Conservation (phyloP, 2,888 invertebrate species). For the Dryococelus australis region DNA sequence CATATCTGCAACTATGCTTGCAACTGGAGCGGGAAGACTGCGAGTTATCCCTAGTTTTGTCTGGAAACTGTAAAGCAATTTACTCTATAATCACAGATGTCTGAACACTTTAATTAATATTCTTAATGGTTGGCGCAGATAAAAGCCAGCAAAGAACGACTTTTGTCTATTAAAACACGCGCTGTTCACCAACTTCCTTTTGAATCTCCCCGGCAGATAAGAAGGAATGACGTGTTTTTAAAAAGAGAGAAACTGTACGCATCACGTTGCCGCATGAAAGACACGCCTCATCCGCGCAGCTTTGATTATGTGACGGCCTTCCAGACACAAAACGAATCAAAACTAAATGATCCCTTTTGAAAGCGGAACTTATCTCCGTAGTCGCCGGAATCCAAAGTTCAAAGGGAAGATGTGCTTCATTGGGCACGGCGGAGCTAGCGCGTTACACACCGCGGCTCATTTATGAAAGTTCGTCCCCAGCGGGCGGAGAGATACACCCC, state of each 20-base stretch:
- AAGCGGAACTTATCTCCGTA: constrained; percentile 1
- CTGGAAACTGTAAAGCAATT: not conserved
- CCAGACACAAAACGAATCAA: constrained; percentile 12
- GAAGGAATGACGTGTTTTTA: constrained; percentile 3
- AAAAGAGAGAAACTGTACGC: not conserved
- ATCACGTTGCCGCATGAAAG: not conserved
- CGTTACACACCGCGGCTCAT: not conserved
- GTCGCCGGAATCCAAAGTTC: constrained; percentile 16
- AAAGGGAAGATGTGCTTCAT: not conserved
- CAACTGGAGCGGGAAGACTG: not conserved
- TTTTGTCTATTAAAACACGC: not conserved
- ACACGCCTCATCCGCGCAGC: constrained; percentile 8
- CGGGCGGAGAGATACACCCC: no score
- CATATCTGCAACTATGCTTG: not conserved
- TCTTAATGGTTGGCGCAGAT: not conserved
- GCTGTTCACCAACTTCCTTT: not conserved
- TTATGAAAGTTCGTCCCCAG: no score
- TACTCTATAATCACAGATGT: not conserved
- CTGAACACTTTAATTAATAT: constrained; percentile 4
- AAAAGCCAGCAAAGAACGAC: not conserved
- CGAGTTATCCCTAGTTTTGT: not conserved
- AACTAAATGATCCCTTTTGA: constrained; percentile 16
- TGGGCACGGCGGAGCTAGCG: not conserved
- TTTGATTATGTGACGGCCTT: constrained; percentile 7
- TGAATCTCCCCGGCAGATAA: not conserved